phyloP scores from a whole-genome alignment of 2,888 invertebrate genomes.

The Rhopalosiphum nymphaeae region DNA sequence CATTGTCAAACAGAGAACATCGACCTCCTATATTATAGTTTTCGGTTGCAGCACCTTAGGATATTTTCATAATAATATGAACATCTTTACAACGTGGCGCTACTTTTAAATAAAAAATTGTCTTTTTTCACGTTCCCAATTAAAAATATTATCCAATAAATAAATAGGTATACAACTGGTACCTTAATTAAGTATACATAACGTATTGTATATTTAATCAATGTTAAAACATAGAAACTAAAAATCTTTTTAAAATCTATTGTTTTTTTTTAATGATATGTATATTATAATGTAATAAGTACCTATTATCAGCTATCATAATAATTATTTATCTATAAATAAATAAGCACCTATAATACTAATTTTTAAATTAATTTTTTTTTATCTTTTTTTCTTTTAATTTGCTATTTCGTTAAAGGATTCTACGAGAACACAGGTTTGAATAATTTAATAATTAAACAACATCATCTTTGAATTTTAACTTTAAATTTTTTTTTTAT shows the following conservation, averaged over 20 bases:
- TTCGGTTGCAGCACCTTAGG: constrained; percentile 5
- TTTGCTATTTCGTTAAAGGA: constrained; percentile 43
- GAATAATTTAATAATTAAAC: background rate
- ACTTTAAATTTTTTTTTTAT: background rate
- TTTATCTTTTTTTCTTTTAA: constrained; percentile 31
- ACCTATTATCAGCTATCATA: background rate
- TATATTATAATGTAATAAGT: background rate
- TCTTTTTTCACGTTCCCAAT: background rate
- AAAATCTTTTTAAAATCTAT: background rate
- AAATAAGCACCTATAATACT: background rate
- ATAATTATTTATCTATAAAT: background rate
- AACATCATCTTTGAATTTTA: background rate
- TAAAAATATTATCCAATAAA: background rate
- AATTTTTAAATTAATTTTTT: background rate
- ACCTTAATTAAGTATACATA: too few relatives aligned
- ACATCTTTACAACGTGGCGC: background rate
- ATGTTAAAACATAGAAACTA: too few relatives aligned
- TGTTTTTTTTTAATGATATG: background rate
- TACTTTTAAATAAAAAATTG: background rate
- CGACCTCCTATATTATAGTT: constrained; percentile 42
- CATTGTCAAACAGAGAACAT: constrained; percentile 63
- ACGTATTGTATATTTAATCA: too few relatives aligned
- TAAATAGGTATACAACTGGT: background rate
- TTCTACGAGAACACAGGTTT: constrained; percentile 48
- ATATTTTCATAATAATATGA: constrained; percentile 39